These are phyloP conservation scores for Hypothenemus hampei DNA, from an alignment of 1,140 invertebrate species.

Conservation along the genomic window DNA sequence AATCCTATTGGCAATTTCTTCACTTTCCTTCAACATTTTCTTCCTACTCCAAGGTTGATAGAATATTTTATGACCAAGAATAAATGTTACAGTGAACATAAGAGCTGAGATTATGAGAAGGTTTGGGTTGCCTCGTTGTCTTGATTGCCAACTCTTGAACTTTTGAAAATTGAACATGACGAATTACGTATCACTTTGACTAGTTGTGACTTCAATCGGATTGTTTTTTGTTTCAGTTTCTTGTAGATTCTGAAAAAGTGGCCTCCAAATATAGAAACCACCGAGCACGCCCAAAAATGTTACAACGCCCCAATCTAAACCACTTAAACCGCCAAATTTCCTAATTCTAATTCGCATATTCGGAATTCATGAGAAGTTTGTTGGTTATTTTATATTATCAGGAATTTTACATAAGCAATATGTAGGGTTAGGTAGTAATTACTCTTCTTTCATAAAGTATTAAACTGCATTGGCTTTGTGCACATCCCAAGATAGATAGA, in stretches of 20 bases:
- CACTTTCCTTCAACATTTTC: constrained; percentile 4
- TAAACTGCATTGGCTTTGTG: too few species aligned
- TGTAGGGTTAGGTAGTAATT: too few species aligned
- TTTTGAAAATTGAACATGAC: background rate
- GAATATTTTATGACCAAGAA: background rate
- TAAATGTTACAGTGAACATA: background rate
- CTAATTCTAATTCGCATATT: background rate
- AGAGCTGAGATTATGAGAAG: constrained; percentile 1
- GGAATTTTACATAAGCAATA: too few species aligned
- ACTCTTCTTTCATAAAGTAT: too few species aligned
- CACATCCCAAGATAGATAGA: too few species aligned
- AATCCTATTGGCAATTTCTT: constrained; percentile 17
- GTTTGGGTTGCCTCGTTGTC: constrained; percentile 14
- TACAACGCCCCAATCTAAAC: constrained; percentile 19
- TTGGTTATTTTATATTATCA: too few species aligned
- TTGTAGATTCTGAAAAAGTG: constrained; percentile 12
- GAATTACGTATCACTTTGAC: background rate
- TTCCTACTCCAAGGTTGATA: constrained; percentile 14
- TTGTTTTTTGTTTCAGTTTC: background rate
- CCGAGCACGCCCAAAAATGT: constrained; percentile 17
- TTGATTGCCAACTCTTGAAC: constrained; percentile 8
- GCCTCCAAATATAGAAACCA: constrained; percentile 28
- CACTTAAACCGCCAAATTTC: constrained; percentile 6
- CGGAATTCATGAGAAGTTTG: too few species aligned
- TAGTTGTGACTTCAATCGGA: background rate